Conservation (phyloP, 2,113 vertebrate genomes). For the Psilopogon haemacephalus region DNA sequence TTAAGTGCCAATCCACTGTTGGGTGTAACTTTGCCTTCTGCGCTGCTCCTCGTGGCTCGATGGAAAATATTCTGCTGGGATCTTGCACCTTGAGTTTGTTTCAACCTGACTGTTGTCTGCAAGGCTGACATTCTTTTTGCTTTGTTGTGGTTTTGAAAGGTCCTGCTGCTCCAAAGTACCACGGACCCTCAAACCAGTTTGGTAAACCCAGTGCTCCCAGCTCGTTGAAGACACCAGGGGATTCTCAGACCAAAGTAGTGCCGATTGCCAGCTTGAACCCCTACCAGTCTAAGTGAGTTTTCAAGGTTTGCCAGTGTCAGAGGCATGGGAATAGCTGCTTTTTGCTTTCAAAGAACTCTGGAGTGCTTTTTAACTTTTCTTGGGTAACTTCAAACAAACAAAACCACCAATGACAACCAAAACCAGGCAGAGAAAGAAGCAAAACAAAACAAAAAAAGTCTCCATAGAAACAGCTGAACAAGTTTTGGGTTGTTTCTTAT, state of each 20-base stretch:
- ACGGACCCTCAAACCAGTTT: constrained; percentile 76
- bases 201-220: constrained; percentile 71
- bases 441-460: background rate
- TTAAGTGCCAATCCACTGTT: background rate
- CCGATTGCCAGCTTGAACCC: constrained; percentile 96
- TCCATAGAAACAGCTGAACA: background rate
- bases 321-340: background rate
- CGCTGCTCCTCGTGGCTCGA: fast-evolving
- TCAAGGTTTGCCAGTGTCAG: background rate
- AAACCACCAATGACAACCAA: background rate
- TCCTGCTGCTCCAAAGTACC: constrained; percentile 70
- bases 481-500: background rate
- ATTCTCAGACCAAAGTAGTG: constrained; percentile 85
- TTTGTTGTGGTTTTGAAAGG: constrained; percentile 52
- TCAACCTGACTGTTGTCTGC: background rate
- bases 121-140: constrained; percentile 7
- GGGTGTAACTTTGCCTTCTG: background rate
- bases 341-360: background rate
- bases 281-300: constrained; percentile 94
- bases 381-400: background rate
- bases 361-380: background rate
- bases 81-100: background rate
- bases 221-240: constrained; percentile 78
- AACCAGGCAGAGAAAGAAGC: background rate
- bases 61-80: background rate